A percentile compares a stretch with the other conserved stretches of the same genome.
These are phyloP conservation scores for Dipodomys ordii DNA, from an alignment of 2,113 vertebrate genomes.

Conservation along the genomic window DNA sequence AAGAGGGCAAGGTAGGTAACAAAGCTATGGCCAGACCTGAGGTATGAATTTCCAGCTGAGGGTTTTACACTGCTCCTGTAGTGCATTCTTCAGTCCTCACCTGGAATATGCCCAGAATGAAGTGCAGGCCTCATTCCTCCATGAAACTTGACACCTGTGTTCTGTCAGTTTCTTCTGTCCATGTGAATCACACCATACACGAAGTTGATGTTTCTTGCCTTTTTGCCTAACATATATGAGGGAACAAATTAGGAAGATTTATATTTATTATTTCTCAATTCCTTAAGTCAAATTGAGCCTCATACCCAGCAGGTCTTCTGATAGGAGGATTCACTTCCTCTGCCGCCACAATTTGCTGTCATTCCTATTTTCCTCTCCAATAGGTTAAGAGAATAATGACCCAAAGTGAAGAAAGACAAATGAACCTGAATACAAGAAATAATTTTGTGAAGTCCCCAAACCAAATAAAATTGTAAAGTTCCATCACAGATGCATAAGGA, in stretches of 20 bases:
- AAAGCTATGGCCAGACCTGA: neutral
- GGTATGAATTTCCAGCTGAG: neutral
- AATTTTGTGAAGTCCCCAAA: neutral
- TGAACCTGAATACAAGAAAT: neutral
- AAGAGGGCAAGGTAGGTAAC: fast-evolving
- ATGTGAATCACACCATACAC: neutral
- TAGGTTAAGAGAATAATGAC: neutral
- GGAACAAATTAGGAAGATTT: constrained; percentile 19
- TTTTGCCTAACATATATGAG: neutral
- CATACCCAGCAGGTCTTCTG: neutral
- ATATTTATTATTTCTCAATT: constrained; percentile 11
- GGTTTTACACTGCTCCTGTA: neutral
- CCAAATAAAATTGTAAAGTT: neutral
- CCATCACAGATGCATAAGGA: neutral
- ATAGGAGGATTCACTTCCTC: neutral
- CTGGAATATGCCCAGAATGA: fast-evolving
- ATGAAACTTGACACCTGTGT: neutral
- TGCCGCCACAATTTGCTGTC: neutral
- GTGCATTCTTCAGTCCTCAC: neutral
- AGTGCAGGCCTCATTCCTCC: neutral
- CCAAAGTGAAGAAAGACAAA: neutral
- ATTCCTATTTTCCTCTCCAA: neutral
- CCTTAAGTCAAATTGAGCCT: neutral
- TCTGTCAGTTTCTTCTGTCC: neutral
- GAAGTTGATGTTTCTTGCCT: neutral